These are phyloP conservation scores for Polylopha cassiicola DNA, from an alignment of 2,888 invertebrate species.

Conservation along the genomic window DNA sequence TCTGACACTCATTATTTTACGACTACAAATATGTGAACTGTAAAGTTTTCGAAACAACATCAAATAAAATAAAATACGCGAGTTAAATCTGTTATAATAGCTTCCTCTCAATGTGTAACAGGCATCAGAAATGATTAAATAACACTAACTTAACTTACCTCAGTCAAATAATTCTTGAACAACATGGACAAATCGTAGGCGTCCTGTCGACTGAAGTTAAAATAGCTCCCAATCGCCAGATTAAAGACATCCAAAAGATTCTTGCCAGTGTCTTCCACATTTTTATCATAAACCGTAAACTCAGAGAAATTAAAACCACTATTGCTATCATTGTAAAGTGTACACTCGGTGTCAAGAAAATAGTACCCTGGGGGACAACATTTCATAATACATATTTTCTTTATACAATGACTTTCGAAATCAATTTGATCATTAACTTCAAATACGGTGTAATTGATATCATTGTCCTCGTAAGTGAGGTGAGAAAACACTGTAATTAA, in stretches of 20 bases:
- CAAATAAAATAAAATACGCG: too few species aligned
- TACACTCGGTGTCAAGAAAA: neutral
- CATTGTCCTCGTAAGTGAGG: too few species aligned
- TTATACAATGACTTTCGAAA: neutral
- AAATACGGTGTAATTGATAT: too few species aligned
- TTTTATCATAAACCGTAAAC: constrained; percentile 14
- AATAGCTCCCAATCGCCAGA: neutral
- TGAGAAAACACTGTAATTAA: too few species aligned
- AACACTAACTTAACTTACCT: too few species aligned
- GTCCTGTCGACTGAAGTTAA: neutral
- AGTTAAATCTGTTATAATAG: too few species aligned
- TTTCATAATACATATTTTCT: constrained; percentile 4
- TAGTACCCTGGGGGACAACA: constrained; percentile 8
- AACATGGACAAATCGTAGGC: constrained; percentile 5
- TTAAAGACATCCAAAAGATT: constrained; percentile 10
- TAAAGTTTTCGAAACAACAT: too few species aligned
- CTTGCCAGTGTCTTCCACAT: constrained; percentile 9
- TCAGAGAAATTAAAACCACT: constrained; percentile 10
- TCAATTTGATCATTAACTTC: too few species aligned
- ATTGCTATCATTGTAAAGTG: neutral
- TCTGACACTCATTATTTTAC: too few species aligned
- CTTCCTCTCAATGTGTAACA: too few species aligned
- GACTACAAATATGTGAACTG: too few species aligned
- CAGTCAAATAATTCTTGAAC: constrained; percentile 9
- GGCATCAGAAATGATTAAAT: too few species aligned